Base-by-base conservation (phyloP, 2,797 vertebrate species). In the Eulemur coronatus region DNA sequence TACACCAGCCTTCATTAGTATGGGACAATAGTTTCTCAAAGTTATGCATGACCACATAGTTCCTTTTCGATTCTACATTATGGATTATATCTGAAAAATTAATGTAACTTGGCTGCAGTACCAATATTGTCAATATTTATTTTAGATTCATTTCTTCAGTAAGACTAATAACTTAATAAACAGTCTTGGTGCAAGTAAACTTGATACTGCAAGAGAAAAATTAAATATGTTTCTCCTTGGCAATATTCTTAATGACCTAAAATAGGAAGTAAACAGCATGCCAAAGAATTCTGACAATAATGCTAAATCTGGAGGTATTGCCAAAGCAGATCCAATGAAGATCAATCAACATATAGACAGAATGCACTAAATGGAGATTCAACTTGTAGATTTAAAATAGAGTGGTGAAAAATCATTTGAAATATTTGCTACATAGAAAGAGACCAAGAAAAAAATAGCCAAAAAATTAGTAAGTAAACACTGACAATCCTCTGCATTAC, bases 281-380 rank as follows among this genome's bases (percentile, higher is more conserved):
- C 24, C 93, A 81, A 97, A 90, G 33, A 96, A 95, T 93, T 97
- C 65, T 76, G 46, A 90, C 61, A 89, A 94, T 76, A 70, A 89
- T 38, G 38, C 38, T 97, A 95, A 95, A 95, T 89, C 70, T 86
- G 59, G 48, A 92, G 12, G 18, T 87, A n/a, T 81, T 96, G 84
- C 35, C 80, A 96, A 96, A 97, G 95, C 67, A 97, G 76, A 95
- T 22, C 13, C 55, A 92, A 96, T 72, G 84, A 97, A 82, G 55
- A 94, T 93, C 61, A 96, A 94, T 93, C 55, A 97, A 97, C 95
- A 96, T 85, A 97, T 89, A 80, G 35, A 95, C 57, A 95, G 79
- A 93, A 91, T 78, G 89, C 38, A 96, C 48, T 78, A 97, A 97
- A 89, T 89, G 48, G 69, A 97, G 70, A 97, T 63, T 92, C 73